A percentile compares a stretch with the other conserved stretches of the same genome.
These are phyloP conservation scores for Tragelaphus imberbis DNA, from an alignment of 2,113 vertebrate species.

Conservation along the genomic window DNA sequence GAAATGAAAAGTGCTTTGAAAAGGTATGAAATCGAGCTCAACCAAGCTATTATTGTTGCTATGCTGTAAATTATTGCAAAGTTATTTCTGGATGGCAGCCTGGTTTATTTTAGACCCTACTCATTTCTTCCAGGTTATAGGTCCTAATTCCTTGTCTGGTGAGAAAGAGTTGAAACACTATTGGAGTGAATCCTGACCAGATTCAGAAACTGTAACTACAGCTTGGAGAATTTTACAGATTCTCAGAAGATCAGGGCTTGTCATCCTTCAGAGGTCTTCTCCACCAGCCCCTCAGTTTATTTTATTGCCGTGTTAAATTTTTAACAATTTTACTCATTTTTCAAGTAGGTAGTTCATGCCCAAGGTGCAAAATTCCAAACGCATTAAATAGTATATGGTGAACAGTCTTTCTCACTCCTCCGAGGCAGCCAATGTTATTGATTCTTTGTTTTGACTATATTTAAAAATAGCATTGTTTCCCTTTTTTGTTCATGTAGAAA, in stretches of 20 bases:
- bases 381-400: not conserved
- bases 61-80: slow-evolving; percentile 39
- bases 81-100: slow-evolving; percentile 58
- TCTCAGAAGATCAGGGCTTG: not conserved
- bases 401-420: not conserved
- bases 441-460: slow-evolving; percentile 13
- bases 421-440: not conserved
- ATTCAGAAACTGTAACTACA: not conserved
- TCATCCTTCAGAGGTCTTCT: not conserved
- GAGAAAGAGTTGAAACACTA: not conserved
- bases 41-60: not conserved
- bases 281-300: slow-evolving; percentile 35
- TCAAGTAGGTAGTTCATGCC: slow-evolving; percentile 3
- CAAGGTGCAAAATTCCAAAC: slow-evolving; percentile 42
- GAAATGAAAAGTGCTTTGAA: slow-evolving; percentile 64
- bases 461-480: slow-evolving; percentile 43
- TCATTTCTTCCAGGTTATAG: slow-evolving; percentile 58
- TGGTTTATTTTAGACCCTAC: slow-evolving; percentile 68
- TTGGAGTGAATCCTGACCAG: not conserved
- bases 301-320: slow-evolving; percentile 55
- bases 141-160: slow-evolving; percentile 17
- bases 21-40: slow-evolving; percentile 21
- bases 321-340: slow-evolving; percentile 25
- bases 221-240: slow-evolving; percentile 23
- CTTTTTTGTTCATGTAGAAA: slow-evolving; percentile 50